Conservation (phyloP, 2,888 invertebrate genomes). For the Tetanocera ferruginea region DNA sequence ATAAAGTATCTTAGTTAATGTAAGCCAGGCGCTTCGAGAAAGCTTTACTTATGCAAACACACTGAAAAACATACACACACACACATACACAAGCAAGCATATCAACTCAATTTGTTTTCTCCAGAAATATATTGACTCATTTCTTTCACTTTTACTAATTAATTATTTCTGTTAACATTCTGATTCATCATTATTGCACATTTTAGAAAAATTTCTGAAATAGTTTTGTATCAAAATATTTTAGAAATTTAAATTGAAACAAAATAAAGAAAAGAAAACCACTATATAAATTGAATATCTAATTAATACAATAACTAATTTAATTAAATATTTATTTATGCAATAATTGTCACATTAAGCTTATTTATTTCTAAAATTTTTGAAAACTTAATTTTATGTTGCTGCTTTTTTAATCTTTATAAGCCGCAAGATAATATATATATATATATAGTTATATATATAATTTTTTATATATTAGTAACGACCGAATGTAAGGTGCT, state of each 20-base stretch:
- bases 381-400: background rate
- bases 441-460: background rate
- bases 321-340: slow-evolving; percentile 40
- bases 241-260: slow-evolving; percentile 50
- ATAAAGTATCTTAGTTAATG: slow-evolving; percentile 6
- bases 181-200: background rate
- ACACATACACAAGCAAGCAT: background rate
- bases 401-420: background rate
- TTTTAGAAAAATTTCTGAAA: slow-evolving; percentile 55
- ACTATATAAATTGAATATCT: background rate
- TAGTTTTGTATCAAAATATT: slow-evolving; percentile 68
- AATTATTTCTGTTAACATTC: background rate
- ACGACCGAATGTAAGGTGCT: slow-evolving; percentile 44
- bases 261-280: background rate
- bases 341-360: slow-evolving; percentile 30
- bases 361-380: slow-evolving; percentile 21
- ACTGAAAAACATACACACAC: background rate
- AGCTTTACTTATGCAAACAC: slow-evolving; percentile 25
- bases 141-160: background rate
- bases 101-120: background rate
- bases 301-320: slow-evolving; percentile 16
- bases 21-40: slow-evolving; percentile 31
- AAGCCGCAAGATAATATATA: background rate
- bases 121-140: background rate
- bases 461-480: slow-evolving; percentile 14